Percentiles rank a stretch among this genome's conserved stretches.
Evolutionary conservation across 2,888 invertebrate species (phyloP).

Genomic region (Nymphalis polychloros): DNA sequence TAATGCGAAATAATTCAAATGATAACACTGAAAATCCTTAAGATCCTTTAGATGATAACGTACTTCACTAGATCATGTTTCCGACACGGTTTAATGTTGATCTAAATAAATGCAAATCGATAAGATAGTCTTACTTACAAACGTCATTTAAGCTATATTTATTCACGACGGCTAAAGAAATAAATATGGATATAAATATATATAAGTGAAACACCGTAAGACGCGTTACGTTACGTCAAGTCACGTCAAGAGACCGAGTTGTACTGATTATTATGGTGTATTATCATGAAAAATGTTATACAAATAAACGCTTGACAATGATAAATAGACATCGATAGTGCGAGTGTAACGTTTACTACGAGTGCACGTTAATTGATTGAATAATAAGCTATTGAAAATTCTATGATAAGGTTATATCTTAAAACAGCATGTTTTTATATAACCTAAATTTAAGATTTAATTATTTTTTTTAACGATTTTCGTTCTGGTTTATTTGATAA

Average conservation of each 20-base stretch:
- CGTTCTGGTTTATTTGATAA: too few species aligned
- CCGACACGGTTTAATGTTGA: constrained; percentile 17
- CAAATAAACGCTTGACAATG: constrained; percentile 54
- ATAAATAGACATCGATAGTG: constrained; percentile 47
- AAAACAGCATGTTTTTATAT: too few species aligned
- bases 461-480: too few species aligned
- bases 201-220: neutral
- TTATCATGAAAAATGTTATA: constrained; percentile 67
- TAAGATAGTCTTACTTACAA: constrained; percentile 23
- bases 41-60: constrained; percentile 20
- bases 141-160: constrained; percentile 9
- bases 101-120: constrained; percentile 17
- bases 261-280: constrained; percentile 59
- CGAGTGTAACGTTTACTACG: constrained; percentile 34
- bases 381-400: constrained; percentile 1
- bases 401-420: neutral
- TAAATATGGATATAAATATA: neutral
- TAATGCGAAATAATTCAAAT: neutral
- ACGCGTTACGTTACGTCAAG: constrained; percentile 55
- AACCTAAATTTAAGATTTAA: too few species aligned
- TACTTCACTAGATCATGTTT: neutral
- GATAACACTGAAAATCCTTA: constrained; percentile 22
- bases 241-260: constrained; percentile 53
- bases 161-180: constrained; percentile 2
- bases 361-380: constrained; percentile 43